Conservation (phyloP, 2,113 vertebrate genomes). For the Girardinichthys multiradiatus region DNA sequence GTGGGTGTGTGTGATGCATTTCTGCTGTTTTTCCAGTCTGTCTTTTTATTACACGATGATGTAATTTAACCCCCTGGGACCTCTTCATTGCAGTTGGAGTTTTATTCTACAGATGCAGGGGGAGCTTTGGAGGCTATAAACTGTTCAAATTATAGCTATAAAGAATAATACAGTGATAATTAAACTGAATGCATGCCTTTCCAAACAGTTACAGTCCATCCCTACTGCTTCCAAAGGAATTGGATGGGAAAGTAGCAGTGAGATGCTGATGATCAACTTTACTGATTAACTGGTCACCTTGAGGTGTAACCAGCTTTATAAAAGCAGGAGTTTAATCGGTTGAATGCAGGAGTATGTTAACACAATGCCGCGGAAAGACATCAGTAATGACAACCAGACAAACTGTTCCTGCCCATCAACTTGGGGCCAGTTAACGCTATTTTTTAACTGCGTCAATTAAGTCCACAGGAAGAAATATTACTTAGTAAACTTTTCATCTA, state of each 20-base stretch:
- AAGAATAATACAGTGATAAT: background rate
- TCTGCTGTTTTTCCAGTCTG: slow-evolving; percentile 24
- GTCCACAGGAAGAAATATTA: too few species aligned
- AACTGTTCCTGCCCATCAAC: too few species aligned
- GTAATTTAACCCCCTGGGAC: slow-evolving; percentile 7
- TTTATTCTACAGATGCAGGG: slow-evolving; percentile 10
- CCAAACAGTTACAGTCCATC: background rate
- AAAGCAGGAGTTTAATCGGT: too few species aligned
- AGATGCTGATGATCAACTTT: background rate
- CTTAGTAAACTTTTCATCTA: too few species aligned
- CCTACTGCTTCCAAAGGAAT: background rate
- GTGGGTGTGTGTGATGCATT: slow-evolving; percentile 14
- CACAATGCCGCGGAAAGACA: too few species aligned
- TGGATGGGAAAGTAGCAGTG: background rate
- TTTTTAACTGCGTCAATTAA: too few species aligned
- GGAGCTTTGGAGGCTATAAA: background rate
- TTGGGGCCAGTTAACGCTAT: too few species aligned
- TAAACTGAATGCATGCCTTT: background rate
- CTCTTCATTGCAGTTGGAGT: slow-evolving; percentile 30
- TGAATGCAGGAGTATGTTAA: too few species aligned
- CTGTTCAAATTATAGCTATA: background rate
- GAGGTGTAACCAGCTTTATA: too few species aligned
- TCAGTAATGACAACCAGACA: too few species aligned
- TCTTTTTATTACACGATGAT: slow-evolving; percentile 37
- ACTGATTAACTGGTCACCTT: background rate